These are phyloP conservation scores for Desmophyllum pertusum DNA, from an alignment of 92 coral and sea anemone species.

Conservation along the genomic window DNA sequence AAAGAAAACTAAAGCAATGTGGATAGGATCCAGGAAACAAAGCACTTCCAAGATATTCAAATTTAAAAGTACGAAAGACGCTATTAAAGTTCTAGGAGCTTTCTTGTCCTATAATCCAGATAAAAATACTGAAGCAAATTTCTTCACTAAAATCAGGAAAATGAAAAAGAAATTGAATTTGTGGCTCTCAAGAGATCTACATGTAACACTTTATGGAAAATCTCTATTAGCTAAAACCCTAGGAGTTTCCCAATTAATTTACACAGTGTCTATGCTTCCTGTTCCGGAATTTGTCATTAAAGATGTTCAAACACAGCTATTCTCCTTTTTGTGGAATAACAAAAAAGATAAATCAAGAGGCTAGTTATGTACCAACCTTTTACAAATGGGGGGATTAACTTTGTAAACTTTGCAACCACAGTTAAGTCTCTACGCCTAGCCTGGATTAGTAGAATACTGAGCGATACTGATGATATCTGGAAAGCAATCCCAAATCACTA, in stretches of 20 bases:
- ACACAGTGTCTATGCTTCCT: conserved; percentile 1
- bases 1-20: conserved; percentile 10
- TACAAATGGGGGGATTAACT: neutral
- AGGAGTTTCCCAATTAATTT: neutral
- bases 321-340: conserved; percentile 5
- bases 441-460: neutral
- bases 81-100: neutral
- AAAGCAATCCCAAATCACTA: neutral
- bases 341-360: neutral
- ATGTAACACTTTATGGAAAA: neutral
- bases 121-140: neutral
- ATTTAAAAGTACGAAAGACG: neutral
- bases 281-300: neutral
- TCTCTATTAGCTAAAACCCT: neutral
- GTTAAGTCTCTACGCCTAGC: conserved; percentile 9
- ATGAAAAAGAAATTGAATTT: conserved; percentile 7
- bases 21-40: neutral
- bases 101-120: neutral
- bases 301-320: neutral
- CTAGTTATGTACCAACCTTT: neutral
- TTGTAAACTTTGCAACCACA: neutral
- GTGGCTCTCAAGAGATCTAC: neutral
- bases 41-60: neutral
- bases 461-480: neutral
- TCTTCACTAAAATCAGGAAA: neutral